A percentile compares a stretch with the other conserved stretches of the same genome.
phyloP scores from a whole-genome alignment of 2,888 invertebrate genomes.

The Axea sp. region DNA sequence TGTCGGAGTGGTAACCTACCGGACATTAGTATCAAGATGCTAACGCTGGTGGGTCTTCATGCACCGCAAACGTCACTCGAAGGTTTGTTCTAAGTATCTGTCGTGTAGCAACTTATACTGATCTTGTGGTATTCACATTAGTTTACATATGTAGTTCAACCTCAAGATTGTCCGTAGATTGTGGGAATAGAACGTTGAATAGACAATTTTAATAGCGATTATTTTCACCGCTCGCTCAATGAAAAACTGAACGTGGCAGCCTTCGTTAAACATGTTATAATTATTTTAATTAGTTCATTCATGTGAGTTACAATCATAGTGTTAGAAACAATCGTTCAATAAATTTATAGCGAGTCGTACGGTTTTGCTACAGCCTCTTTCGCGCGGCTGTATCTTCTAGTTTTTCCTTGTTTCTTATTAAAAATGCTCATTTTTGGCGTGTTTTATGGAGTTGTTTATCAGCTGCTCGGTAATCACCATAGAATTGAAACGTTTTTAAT shows the following conservation, averaged over 20 bases:
- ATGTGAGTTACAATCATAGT: no score
- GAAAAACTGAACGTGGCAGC: no score
- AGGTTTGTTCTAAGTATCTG: constrained; percentile 50
- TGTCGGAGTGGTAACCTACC: constrained; percentile 69
- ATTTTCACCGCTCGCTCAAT: no score
- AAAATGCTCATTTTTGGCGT: no score
- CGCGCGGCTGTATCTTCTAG: no score
- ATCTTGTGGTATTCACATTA: constrained; percentile 53
- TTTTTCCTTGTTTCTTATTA: no score
- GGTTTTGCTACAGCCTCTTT: no score
- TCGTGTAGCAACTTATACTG: constrained; percentile 42
- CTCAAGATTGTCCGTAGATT: constrained; percentile 18
- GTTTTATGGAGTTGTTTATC: neutral
- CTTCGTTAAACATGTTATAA: no score
- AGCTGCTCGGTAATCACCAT: neutral
- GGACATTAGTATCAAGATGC: constrained; percentile 69
- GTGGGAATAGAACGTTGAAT: constrained; percentile 31
- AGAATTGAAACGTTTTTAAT: neutral
- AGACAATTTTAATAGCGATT: no score
- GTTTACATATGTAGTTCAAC: constrained; percentile 44
- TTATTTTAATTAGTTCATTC: no score
- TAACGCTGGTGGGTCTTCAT: constrained; percentile 68
- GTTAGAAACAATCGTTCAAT: no score
- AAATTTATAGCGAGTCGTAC: no score
- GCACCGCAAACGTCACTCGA: constrained; percentile 61